Evolutionary conservation across 2,113 vertebrate genomes (phyloP), one percentile per base, ranked within the genome.

Genomic region (Phaethon lepturus): DNA sequence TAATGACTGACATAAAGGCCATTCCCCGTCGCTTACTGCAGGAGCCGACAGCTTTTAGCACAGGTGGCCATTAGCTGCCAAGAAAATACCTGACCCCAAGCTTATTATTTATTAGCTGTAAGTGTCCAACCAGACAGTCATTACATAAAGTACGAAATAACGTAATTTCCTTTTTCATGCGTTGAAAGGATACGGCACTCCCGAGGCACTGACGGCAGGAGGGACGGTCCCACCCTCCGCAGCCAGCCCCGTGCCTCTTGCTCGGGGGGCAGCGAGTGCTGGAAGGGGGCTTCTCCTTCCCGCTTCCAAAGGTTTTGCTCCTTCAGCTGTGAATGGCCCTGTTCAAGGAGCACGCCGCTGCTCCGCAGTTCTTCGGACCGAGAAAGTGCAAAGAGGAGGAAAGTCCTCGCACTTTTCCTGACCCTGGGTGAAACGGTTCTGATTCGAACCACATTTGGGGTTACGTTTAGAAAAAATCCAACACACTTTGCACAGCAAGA

Each of bases 41-140:
- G 68, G 7, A 81, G 15, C 7, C 3, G 9, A 45, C 69, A 86
- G 58, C 73, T 91, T 86, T 79, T 75, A 90, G 45, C 60, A 56
- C 29, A 85, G 64, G 66, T 89, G 73, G 40, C 45, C 33, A 49
- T 42, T 85, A 68, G n/a, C 52, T 79, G 66, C 49, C 40, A 49
- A 93, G 72, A 94, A 38, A 91, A 87, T 52, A 91, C 38, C 40
- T 94, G 91, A 97, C 64, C 66, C 42, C 58, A 86, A 63, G 18
- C 22, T 78, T 64, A 50, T 60, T 87, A 49, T 91, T 87, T 82
- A 69, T 85, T 78, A 76, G 8, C 29, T 47, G 6, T 79, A 66
- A 64, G 31, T 66, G 73, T 94, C 63, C 45, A 49, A 68, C 35
- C 72, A 86, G 75, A 63, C 40, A 92, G 73, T 60, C 80, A 79